phyloP scores from a whole-genome alignment of 2,888 invertebrate species.

The Catocala sponsa region DNA sequence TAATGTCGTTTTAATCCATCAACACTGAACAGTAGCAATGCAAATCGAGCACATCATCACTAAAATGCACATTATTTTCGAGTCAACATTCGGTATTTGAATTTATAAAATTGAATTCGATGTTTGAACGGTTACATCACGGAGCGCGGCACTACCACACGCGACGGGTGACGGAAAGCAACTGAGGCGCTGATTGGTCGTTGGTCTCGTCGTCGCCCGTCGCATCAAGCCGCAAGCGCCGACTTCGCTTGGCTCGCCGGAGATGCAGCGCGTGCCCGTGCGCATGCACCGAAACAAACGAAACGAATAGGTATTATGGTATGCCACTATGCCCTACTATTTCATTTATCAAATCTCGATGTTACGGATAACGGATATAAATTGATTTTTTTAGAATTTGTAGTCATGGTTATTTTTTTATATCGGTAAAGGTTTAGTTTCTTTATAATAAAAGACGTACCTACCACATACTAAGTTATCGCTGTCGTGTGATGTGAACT shows the following conservation, averaged over 20 bases:
- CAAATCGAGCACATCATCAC: constrained; percentile 77
- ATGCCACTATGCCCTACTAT: constrained; percentile 24
- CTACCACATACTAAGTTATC: too few species aligned
- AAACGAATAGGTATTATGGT: constrained; percentile 36
- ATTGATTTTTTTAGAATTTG: constrained; percentile 9
- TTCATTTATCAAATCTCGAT: constrained; percentile 47
- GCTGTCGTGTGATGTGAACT: too few species aligned
- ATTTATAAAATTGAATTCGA: constrained; percentile 54
- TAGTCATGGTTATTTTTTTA: background rate
- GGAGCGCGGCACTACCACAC: constrained; percentile 60
- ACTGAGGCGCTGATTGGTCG: constrained; percentile 72
- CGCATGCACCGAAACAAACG: constrained; percentile 59
- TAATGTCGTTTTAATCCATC: constrained; percentile 62
- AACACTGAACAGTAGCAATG: constrained; percentile 61
- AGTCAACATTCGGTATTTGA: constrained; percentile 59
- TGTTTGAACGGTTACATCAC: constrained; percentile 64
- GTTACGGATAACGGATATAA: constrained; percentile 38
- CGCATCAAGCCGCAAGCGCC: constrained; percentile 47
- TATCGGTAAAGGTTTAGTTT: background rate
- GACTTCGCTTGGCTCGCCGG: constrained; percentile 47
- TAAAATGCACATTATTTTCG: constrained; percentile 72
- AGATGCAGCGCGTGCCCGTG: constrained; percentile 74
- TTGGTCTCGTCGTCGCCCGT: constrained; percentile 45
- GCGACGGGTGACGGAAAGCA: constrained; percentile 60
- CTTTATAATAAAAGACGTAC: too few species aligned